Evolutionary conservation across 2,888 invertebrate genomes (phyloP).

Genomic region (Phorcus lineatus): DNA sequence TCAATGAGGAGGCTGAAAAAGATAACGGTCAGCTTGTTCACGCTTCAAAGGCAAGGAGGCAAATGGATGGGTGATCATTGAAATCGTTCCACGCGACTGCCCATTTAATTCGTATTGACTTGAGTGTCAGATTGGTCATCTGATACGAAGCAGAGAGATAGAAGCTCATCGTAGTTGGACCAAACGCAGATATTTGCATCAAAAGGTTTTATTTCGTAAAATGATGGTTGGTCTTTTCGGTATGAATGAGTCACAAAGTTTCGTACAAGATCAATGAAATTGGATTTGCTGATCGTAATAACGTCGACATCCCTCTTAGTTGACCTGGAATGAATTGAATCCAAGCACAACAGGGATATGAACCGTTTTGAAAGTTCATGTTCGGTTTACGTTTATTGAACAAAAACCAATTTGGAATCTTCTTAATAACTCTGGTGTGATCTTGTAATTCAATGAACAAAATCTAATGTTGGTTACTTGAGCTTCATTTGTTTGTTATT

Average conservation of each 20-base stretch:
- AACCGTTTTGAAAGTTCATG: too few species aligned
- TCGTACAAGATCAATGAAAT: not conserved
- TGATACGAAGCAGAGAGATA: not conserved
- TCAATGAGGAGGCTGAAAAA: not conserved
- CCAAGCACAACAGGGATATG: not conserved
- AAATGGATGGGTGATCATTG: not conserved
- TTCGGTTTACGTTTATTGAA: too few species aligned
- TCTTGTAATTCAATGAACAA: too few species aligned
- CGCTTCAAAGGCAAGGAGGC: not conserved
- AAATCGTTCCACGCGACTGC: constrained; percentile 17
- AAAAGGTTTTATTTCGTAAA: constrained; percentile 21
- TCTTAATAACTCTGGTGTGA: too few species aligned
- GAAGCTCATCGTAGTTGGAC: not conserved
- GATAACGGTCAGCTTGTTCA: constrained; percentile 11
- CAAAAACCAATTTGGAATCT: too few species aligned
- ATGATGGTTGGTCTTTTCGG: not conserved
- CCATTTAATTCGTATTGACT: constrained; percentile 4
- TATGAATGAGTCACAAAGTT: not conserved
- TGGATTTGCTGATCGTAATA: not conserved
- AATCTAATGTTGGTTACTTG: too few species aligned
- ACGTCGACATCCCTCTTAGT: not conserved
- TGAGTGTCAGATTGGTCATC: constrained; percentile 7
- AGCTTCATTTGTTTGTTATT: too few species aligned
- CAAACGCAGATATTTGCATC: constrained; percentile 5
- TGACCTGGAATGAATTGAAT: not conserved